A percentile compares a stretch with the other conserved stretches of the same genome.
Conservation (phyloP, 2,113 vertebrate species). For the Solea senegalensis region DNA sequence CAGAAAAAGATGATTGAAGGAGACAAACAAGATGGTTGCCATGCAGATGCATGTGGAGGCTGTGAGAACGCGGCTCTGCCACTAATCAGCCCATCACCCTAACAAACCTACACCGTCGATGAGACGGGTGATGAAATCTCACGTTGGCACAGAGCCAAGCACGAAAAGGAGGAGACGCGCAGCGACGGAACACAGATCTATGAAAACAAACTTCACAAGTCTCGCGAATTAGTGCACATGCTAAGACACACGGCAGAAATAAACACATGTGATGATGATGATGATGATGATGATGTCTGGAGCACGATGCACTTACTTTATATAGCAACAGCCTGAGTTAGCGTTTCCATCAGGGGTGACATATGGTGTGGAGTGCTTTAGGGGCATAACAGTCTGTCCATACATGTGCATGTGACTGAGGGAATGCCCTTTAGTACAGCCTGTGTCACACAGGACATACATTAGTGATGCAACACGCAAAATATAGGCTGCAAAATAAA, state of each 20-base stretch:
- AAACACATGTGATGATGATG: not conserved
- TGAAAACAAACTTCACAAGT: conserved; percentile 29
- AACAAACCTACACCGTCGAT: conserved; percentile 32
- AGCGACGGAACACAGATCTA: not conserved
- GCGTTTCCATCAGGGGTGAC: conserved; percentile 46
- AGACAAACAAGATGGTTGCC: conserved; percentile 67
- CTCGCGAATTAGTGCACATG: not conserved
- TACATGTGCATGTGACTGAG: conserved; percentile 21
- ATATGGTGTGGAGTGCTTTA: conserved; percentile 65
- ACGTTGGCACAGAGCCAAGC: conserved; percentile 5
- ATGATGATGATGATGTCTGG: not conserved
- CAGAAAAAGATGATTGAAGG: conserved; percentile 23
- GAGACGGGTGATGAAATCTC: not conserved
- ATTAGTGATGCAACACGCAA: not conserved
- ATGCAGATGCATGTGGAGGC: conserved; percentile 65
- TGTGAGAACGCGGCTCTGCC: conserved; percentile 52
- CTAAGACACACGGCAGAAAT: not conserved
- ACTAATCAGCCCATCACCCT: conserved; percentile 61
- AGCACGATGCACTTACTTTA: conserved; percentile 1
- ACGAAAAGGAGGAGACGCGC: conserved; percentile 3
- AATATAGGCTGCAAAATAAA: not conserved
- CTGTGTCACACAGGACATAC: not conserved
- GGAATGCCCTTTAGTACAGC: conserved; percentile 9
- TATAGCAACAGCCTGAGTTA: conserved; percentile 32
- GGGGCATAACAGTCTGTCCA: conserved; percentile 46